These are phyloP conservation scores for Halcyon senegalensis DNA, from an alignment of 2,113 vertebrate genomes.

Conservation along the genomic window DNA sequence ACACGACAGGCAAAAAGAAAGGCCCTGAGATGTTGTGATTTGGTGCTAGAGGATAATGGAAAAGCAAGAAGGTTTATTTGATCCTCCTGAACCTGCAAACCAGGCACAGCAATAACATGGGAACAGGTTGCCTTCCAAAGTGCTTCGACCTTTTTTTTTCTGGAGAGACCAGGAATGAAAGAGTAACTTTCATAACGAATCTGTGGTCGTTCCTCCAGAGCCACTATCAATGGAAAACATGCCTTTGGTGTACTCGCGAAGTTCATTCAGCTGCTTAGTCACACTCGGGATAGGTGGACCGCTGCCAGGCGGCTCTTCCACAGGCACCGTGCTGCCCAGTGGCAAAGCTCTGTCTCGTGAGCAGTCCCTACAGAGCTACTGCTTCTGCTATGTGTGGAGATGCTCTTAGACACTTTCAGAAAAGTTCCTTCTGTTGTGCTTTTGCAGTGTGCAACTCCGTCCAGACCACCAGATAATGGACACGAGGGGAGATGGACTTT, in stretches of 20 bases:
- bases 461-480: neutral
- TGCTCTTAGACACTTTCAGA: neutral
- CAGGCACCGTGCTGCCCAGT: neutral
- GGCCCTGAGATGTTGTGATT: neutral
- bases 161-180: neutral
- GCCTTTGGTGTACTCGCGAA: neutral
- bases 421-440: neutral
- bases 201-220: neutral
- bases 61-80: neutral
- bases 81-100: neutral
- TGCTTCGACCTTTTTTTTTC: neutral
- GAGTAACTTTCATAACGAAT: neutral
- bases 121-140: neutral
- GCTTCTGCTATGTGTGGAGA: neutral
- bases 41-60: neutral
- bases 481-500: neutral
- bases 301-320: neutral
- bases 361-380: neutral
- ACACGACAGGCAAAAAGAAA: neutral
- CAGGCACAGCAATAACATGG: neutral
- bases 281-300: neutral
- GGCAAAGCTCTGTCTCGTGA: neutral
- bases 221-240: neutral
- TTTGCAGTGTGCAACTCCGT: neutral
- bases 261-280: neutral